These are phyloP conservation scores for Antennarius striatus DNA, from an alignment of 2,113 vertebrate species.

Conservation along the genomic window DNA sequence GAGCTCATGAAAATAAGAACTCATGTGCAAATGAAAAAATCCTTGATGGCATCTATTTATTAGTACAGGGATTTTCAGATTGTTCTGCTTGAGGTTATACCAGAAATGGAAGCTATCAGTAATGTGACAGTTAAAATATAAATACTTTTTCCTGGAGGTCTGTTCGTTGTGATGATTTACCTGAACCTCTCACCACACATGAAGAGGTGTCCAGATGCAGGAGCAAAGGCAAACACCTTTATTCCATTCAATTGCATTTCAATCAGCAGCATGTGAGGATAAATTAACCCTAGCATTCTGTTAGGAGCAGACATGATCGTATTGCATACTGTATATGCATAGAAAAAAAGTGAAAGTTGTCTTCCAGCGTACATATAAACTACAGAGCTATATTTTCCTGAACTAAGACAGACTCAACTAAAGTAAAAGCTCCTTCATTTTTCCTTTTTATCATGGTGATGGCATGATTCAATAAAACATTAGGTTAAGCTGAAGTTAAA, in stretches of 20 bases:
- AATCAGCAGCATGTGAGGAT: background rate
- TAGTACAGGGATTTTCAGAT: background rate
- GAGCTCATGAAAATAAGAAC: constrained; percentile 2
- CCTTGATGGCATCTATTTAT: background rate
- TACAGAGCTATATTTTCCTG: background rate
- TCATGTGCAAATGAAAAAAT: background rate
- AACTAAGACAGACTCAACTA: background rate
- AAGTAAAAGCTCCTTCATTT: background rate
- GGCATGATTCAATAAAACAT: too few relatives aligned
- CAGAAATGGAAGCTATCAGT: background rate
- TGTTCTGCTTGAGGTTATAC: background rate
- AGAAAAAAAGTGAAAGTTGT: background rate
- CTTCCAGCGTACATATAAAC: background rate
- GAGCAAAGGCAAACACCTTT: background rate
- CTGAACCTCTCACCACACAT: background rate
- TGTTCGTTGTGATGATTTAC: background rate
- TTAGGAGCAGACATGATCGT: background rate
- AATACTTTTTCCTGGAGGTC: background rate
- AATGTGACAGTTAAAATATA: background rate
- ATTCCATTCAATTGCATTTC: background rate
- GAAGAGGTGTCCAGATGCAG: background rate
- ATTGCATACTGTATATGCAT: constrained; percentile 1
- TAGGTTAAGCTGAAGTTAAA: too few relatives aligned
- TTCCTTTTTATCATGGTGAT: too few relatives aligned
- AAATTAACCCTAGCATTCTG: constrained; percentile 8